These are phyloP conservation scores for Amia ocellicauda DNA, from an alignment of 2,113 vertebrate species.

Conservation along the genomic window DNA sequence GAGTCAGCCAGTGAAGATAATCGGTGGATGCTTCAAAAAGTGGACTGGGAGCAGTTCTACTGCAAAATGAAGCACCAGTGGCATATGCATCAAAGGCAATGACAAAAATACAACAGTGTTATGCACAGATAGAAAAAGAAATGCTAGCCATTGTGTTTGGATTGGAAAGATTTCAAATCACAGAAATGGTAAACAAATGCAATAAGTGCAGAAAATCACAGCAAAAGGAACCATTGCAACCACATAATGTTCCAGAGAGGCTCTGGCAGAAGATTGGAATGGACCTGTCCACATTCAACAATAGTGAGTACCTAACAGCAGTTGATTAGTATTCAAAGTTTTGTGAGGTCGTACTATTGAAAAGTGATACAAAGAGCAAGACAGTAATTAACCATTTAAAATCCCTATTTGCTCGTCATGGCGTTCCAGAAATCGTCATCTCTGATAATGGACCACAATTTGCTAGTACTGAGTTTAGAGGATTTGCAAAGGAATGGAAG, in stretches of 20 bases:
- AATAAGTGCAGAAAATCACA: constrained; percentile 11
- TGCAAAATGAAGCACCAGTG: neutral
- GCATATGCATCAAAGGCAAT: neutral
- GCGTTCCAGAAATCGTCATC: too few species aligned
- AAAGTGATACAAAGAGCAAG: too few species aligned
- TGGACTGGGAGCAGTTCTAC: constrained; percentile 1
- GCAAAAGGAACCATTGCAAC: too few species aligned
- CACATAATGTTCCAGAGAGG: constrained; percentile 24
- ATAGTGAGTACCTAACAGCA: constrained; percentile 15
- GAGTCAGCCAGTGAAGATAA: neutral
- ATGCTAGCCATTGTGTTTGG: constrained; percentile 11
- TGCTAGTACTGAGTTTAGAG: too few species aligned
- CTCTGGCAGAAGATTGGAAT: constrained; percentile 21
- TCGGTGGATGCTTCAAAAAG: constrained; percentile 7
- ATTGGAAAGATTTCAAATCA: constrained; percentile 15
- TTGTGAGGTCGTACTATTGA: too few species aligned
- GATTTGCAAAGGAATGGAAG: too few species aligned
- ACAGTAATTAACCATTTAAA: too few species aligned
- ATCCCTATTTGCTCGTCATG: too few species aligned
- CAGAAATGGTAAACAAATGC: constrained; percentile 16
- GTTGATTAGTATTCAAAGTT: constrained; percentile 19
- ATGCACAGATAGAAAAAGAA: constrained; percentile 19
- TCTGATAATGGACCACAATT: too few species aligned
- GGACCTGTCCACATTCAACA: constrained; percentile 18
- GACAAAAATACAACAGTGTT: constrained; percentile 10